Conservation (phyloP, 1,140 invertebrate genomes). For the Penaeus japonicus region DNA sequence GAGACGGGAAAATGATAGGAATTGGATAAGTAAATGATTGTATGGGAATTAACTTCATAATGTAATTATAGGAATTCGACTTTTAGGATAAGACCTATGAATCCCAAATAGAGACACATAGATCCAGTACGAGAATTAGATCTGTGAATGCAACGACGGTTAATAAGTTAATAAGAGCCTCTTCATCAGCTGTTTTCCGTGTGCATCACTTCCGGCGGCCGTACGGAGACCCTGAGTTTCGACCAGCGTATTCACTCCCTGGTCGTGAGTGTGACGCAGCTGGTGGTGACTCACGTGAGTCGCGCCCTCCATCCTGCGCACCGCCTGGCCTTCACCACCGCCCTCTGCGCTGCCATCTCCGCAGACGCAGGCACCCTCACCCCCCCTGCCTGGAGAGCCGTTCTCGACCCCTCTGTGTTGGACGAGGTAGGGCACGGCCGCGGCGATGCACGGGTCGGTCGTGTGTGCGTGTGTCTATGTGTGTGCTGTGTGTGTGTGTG, state of each 20-base stretch:
- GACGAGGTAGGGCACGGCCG: conserved; percentile 13
- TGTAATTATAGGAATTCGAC: too few relatives aligned
- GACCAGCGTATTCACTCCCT: conserved; percentile 55
- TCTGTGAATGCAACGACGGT: background rate
- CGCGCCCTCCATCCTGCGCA: conserved; percentile 42
- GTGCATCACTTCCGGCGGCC: conserved; percentile 43
- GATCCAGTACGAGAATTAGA: background rate
- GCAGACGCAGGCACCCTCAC: conserved; percentile 21
- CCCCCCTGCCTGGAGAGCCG: conserved; percentile 17
- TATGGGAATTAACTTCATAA: too few relatives aligned
- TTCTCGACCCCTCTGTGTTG: background rate
- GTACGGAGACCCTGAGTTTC: conserved; percentile 50
- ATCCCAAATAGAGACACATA: background rate
- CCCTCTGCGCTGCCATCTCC: conserved; percentile 35
- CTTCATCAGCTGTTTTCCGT: conserved; percentile 21
- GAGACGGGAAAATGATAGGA: background rate
- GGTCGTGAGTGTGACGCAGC: conserved; percentile 44
- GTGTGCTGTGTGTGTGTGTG: background rate
- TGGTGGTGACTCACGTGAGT: conserved; percentile 50
- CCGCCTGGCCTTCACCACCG: conserved; percentile 47
- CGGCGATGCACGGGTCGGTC: too few relatives aligned
- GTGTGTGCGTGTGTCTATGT: background rate
- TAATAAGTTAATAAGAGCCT: too few relatives aligned
- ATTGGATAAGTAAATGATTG: background rate
- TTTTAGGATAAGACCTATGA: background rate